Conservation (phyloP, 1,140 invertebrate genomes). For the Ceratina australensis region DNA sequence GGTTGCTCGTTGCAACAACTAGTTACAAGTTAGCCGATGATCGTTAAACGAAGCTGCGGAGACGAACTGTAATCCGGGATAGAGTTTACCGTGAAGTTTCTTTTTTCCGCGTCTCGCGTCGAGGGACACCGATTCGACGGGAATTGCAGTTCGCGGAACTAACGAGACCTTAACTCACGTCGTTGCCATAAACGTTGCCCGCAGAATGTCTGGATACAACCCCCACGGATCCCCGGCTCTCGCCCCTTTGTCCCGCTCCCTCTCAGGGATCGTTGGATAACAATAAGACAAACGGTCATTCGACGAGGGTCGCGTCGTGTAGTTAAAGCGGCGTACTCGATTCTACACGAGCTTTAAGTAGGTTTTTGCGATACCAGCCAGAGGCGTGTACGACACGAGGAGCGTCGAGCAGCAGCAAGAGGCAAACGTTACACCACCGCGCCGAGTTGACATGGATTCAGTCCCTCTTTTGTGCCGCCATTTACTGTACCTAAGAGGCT, state of each 20-base stretch:
- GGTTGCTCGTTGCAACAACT: conserved; percentile 20
- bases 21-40: conserved; percentile 6
- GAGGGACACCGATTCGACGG: conserved; percentile 3
- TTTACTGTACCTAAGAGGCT: conserved; percentile 77
- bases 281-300: conserved; percentile 72
- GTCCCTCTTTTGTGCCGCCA: conserved; percentile 41
- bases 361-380: conserved; percentile 25
- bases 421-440: conserved; percentile 27
- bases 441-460: conserved; percentile 43
- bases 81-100: neutral
- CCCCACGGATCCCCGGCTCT: conserved; percentile 51
- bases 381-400: neutral
- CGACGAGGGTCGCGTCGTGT: conserved; percentile 14
- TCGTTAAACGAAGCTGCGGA: conserved; percentile 6
- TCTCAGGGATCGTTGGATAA: conserved; percentile 67
- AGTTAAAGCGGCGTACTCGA: neutral
- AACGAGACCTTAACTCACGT: conserved; percentile 75
- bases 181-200: conserved; percentile 75
- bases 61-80: neutral
- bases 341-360: neutral
- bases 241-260: neutral
- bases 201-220: conserved; percentile 56
- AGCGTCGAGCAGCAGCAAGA: conserved; percentile 18
- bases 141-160: conserved; percentile 52
- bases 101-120: too few relatives aligned